These are phyloP conservation scores for Automeris io DNA, from an alignment of 2,888 invertebrate genomes.

Conservation along the genomic window DNA sequence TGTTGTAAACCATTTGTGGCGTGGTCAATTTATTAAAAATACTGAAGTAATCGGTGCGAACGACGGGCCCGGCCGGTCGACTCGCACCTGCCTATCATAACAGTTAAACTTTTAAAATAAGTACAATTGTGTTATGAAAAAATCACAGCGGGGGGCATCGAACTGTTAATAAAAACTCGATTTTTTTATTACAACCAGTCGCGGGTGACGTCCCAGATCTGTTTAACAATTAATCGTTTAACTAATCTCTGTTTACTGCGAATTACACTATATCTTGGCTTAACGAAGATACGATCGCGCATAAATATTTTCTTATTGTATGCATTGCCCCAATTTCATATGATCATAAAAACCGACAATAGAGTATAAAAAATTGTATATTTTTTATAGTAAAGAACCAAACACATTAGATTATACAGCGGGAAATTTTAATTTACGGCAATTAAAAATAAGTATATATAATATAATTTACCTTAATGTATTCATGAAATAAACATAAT, in stretches of 20 bases:
- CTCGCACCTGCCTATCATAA: constrained; percentile 35
- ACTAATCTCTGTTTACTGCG: background rate
- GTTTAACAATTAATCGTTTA: background rate
- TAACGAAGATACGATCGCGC: too few relatives aligned
- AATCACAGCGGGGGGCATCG: constrained; percentile 12
- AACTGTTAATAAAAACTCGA: background rate
- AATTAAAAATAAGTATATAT: too few relatives aligned
- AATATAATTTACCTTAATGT: too few relatives aligned
- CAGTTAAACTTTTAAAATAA: constrained; percentile 32
- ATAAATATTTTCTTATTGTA: too few relatives aligned
- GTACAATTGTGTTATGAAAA: constrained; percentile 8
- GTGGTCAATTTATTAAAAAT: constrained; percentile 66
- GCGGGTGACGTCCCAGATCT: background rate
- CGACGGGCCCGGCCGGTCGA: constrained; percentile 46
- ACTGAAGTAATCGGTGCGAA: constrained; percentile 45
- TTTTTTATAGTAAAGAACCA: too few relatives aligned
- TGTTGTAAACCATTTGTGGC: constrained; percentile 43
- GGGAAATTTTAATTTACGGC: too few relatives aligned
- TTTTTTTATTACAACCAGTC: constrained; percentile 5
- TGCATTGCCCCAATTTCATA: too few relatives aligned
- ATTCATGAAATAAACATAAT: too few relatives aligned
- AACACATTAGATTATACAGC: too few relatives aligned
- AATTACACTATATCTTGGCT: background rate
- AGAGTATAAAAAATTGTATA: too few relatives aligned
- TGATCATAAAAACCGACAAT: too few relatives aligned